Percentiles rank a stretch among this genome's conserved stretches.
phyloP scores from a whole-genome alignment of 1,140 invertebrate species.

The Maniola jurtina region DNA sequence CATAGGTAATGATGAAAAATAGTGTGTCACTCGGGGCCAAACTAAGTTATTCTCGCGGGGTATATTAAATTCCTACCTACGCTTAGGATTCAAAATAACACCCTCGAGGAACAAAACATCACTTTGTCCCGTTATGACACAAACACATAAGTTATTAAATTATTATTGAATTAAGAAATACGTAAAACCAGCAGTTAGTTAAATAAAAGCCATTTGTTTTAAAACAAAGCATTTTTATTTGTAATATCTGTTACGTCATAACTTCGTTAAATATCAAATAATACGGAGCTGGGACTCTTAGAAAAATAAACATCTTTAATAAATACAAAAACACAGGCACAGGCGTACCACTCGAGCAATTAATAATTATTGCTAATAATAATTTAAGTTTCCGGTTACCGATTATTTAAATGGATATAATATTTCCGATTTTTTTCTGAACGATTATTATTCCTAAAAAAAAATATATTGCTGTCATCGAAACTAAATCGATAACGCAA shows the following conservation, averaged over 20 bases:
- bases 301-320: slow-evolving; percentile 74
- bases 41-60: no score
- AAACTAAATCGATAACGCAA: no score
- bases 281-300: slow-evolving; percentile 57
- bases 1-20: no score
- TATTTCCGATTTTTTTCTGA: neutral
- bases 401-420: neutral
- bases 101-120: no score
- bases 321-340: slow-evolving; percentile 54
- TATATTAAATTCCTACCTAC: no score
- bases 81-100: no score
- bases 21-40: no score
- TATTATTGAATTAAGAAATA: neutral
- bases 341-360: slow-evolving; percentile 32
- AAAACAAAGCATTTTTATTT: slow-evolving; percentile 76
- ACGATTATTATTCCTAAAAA: neutral
- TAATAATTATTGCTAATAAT: slow-evolving; percentile 3
- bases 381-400: neutral
- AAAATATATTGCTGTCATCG: no score
- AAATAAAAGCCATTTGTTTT: slow-evolving; percentile 42
- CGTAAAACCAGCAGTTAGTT: neutral
- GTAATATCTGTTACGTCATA: slow-evolving; percentile 61
- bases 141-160: no score
- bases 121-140: no score
- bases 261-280: slow-evolving; percentile 65